Evolutionary conservation across 2,113 vertebrate genomes (phyloP).

Genomic region (Penelope pileata): DNA sequence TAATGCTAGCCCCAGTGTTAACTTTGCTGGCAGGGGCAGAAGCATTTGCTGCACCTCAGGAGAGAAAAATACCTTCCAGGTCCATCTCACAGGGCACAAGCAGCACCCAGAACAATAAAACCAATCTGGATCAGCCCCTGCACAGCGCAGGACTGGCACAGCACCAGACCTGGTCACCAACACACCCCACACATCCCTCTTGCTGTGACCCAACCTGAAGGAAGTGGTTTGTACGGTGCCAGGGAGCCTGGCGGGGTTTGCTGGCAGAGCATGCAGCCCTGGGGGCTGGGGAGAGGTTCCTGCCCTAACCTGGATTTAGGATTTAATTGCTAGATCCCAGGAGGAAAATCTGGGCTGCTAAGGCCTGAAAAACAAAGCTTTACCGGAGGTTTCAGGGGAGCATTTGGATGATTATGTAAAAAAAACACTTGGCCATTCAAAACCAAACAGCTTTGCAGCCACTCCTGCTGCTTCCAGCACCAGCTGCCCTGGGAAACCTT

Average conservation of each 20-base stretch:
- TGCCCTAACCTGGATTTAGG: background rate
- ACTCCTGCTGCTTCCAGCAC: background rate
- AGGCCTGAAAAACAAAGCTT: background rate
- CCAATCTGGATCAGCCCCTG: no score
- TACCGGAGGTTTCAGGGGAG: background rate
- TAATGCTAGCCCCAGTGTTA: background rate
- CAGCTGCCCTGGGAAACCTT: background rate
- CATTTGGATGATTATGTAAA: background rate
- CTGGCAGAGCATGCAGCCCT: background rate
- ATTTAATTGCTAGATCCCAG: background rate
- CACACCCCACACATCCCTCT: background rate
- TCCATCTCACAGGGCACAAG: no score
- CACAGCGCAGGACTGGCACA: background rate
- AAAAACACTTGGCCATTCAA: background rate
- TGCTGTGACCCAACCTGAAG: background rate
- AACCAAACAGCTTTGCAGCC: background rate
- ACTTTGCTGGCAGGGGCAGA: background rate
- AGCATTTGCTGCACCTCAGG: background rate
- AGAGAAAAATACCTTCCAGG: background rate
- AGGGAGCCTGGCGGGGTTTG: background rate
- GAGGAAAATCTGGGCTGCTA: background rate
- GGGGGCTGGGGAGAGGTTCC: background rate
- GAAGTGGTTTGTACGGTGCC: accelerated
- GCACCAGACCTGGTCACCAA: background rate
- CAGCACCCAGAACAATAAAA: no score